Base-by-base conservation (phyloP, 2,888 invertebrate species). In the Epirrita christyi region DNA sequence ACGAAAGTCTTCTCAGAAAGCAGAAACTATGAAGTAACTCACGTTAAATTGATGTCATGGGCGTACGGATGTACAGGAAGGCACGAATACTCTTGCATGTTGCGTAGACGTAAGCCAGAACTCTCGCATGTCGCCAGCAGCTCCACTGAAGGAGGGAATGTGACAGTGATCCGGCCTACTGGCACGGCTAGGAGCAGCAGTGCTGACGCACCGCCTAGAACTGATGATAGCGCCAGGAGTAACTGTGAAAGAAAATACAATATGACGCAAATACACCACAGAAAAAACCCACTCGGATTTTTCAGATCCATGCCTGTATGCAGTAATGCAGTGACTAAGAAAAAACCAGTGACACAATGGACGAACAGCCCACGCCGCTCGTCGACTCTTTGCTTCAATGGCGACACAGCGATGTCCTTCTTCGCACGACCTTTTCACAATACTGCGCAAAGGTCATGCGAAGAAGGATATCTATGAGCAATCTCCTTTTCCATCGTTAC, bases 181-280 rank as follows among this genome's bases (percentile, higher is more conserved):
- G 96, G 96, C 37, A 96, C 95, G 8, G 94, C 85, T 28, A 96
- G 89, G 52, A 96, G 86, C 14, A 96, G 86, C 46, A 96, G 84
- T 0, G 95, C 94, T 5, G 95, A 93, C 5, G 86, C 91, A 6
- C 96, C 96, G 14, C 95, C 95, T 56, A 95, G 76, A 13, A 93
- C 92, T 36, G 96, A 96, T 63, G 95, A 95, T 32, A 94, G 72
- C 10, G 95, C 94, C 67, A 96, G 80, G 62, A 96, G 80, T 46
- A 95, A 83, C 96, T 96, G 83, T 38, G 54, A 62, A 48, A 46
- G 3, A n/a, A 36, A 10, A 36, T 11, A 10, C n/a, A n/a, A n/a
- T n/a, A n/a, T n/a, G n/a, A n/a, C n/a, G n/a, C n/a, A n/a, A n/a
- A n/a, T n/a, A n/a, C n/a, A n/a, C n/a, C n/a, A n/a, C n/a, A n/a